Percentiles rank a stretch among this genome's conserved stretches.
These are phyloP conservation scores for Lamellibrachia luymesi DNA, from an alignment of 1,140 invertebrate species.

Conservation along the genomic window DNA sequence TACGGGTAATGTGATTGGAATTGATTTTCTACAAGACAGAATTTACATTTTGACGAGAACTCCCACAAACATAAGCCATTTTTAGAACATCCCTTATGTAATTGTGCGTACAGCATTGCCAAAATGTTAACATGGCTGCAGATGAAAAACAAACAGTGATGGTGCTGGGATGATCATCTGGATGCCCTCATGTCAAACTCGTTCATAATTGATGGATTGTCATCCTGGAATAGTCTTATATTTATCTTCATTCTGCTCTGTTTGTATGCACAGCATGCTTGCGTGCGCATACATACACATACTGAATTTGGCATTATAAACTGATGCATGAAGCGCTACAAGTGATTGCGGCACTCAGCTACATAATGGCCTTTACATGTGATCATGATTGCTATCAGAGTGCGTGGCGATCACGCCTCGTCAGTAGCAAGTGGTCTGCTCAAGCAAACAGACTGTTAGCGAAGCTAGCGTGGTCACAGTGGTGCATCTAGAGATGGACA, in stretches of 20 bases:
- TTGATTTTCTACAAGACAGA: background rate
- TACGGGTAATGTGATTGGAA: background rate
- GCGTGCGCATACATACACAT: background rate
- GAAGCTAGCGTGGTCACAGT: background rate
- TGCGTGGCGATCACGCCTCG: background rate
- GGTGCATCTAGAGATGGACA: background rate
- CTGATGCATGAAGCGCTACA: background rate
- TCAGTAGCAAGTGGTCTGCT: background rate
- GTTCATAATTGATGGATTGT: background rate
- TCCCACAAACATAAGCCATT: background rate
- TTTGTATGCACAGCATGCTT: background rate
- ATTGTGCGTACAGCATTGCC: background rate
- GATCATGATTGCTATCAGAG: constrained; percentile 4
- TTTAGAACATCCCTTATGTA: constrained; percentile 1
- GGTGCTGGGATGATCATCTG: background rate
- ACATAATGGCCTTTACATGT: background rate
- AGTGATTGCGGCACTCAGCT: background rate
- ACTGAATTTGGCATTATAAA: background rate
- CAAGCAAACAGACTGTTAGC: background rate
- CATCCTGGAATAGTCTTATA: background rate
- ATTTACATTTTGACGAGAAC: constrained; percentile 1
- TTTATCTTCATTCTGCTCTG: background rate
- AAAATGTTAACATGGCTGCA: background rate
- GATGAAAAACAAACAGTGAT: background rate
- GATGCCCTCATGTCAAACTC: background rate